phyloP scores from a whole-genome alignment of 2,797 vertebrate genomes.

The Choloepus didactylus region DNA sequence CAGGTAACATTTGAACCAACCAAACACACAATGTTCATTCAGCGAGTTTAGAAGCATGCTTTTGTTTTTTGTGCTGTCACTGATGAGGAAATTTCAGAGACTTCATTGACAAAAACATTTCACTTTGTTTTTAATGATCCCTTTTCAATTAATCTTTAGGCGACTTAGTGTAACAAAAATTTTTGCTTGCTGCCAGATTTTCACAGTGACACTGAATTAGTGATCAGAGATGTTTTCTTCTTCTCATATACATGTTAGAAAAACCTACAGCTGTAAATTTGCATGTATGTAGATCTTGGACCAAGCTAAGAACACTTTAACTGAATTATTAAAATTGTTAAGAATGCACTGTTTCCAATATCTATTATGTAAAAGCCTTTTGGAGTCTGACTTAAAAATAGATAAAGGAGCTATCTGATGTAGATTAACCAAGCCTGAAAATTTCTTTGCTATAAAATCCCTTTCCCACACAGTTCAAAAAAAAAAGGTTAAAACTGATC shows the following conservation, averaged over 20 bases:
- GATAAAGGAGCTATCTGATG: background rate
- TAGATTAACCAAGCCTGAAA: background rate
- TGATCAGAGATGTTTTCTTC: background rate
- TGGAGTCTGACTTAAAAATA: background rate
- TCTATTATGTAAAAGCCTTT: background rate
- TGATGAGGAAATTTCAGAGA: background rate
- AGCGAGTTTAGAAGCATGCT: background rate
- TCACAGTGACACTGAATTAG: background rate
- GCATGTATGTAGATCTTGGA: background rate
- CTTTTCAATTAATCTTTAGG: constrained; percentile 22
- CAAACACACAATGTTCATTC: constrained; percentile 17
- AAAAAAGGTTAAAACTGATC: background rate
- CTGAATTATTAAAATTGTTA: background rate
- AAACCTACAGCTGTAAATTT: background rate
- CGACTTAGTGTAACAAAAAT: background rate
- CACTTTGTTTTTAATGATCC: background rate
- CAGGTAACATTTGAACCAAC: constrained; percentile 1
- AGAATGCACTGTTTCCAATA: background rate
- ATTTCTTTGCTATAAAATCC: constrained; percentile 15
- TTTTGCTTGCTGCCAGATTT: background rate
- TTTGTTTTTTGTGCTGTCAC: background rate
- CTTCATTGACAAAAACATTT: background rate
- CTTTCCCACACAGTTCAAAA: background rate
- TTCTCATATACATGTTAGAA: background rate
- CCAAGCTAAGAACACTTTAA: background rate